A percentile compares a stretch with the other conserved stretches of the same genome.
These are phyloP conservation scores for Suillia variegata DNA, from an alignment of 2,888 invertebrate genomes.

Conservation along the genomic window DNA sequence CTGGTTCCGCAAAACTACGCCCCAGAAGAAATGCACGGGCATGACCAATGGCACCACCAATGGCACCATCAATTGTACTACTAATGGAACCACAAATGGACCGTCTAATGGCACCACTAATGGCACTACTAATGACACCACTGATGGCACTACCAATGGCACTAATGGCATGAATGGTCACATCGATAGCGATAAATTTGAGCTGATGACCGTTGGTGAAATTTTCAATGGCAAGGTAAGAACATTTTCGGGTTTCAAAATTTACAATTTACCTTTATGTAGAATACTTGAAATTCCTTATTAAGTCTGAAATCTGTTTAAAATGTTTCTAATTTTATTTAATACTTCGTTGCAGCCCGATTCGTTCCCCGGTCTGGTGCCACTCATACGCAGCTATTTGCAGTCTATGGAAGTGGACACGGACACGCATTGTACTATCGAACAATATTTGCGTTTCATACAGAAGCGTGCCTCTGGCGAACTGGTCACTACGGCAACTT, in stretches of 20 bases:
- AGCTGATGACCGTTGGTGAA: slow-evolving; percentile 89
- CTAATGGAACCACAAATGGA: slow-evolving; percentile 3
- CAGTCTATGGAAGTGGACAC: slow-evolving; percentile 97
- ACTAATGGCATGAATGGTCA: slow-evolving; percentile 30
- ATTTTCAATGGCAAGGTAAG: slow-evolving; percentile 86
- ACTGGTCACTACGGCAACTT: slow-evolving; percentile 90
- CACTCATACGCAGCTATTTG: slow-evolving; percentile 91
- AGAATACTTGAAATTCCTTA: background rate
- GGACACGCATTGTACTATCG: slow-evolving; percentile 96
- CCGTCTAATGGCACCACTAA: slow-evolving; percentile 34
- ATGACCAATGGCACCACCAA: slow-evolving; percentile 24
- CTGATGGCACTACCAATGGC: slow-evolving; percentile 38
- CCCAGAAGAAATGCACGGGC: slow-evolving; percentile 60
- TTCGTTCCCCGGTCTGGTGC: slow-evolving; percentile 92
- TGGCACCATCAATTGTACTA: slow-evolving; percentile 27
- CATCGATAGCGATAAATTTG: slow-evolving; percentile 63
- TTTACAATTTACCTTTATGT: background rate
- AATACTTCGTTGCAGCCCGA: slow-evolving; percentile 64
- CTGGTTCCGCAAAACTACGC: slow-evolving; percentile 91
- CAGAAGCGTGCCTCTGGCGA: slow-evolving; percentile 86
- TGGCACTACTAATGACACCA: slow-evolving; percentile 6
- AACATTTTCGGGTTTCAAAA: too few species aligned
- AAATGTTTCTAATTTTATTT: background rate
- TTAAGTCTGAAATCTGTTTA: background rate
- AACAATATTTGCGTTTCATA: slow-evolving; percentile 94